Evolutionary conservation across 2,888 invertebrate genomes (phyloP), one percentile per base, ranked within the genome.

Genomic region (Nyleta sp.): DNA sequence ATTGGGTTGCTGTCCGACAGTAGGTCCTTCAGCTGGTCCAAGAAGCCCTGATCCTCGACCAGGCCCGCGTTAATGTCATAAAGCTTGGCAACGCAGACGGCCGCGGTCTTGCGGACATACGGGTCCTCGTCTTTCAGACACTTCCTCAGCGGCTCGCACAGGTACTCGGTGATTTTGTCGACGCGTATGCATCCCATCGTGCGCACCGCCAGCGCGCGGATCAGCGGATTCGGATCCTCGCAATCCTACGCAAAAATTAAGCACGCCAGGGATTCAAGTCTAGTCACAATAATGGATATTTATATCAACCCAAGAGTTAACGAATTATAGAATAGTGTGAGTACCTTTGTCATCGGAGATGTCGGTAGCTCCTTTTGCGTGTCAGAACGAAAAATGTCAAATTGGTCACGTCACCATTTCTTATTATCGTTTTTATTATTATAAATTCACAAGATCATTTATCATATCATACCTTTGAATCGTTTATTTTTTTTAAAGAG

Each of bases 111-210:
- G 83, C 99, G 94, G 7, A 98, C 98, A 92, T 98, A 98, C 0
- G 98, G 98, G 92, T 98, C 98, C 89, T 98, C 98, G 91, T 98
- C 98, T 91, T 97, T 97, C 80, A 97, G 92, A 88, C 97, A 97
- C 89, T 97, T 99, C 71, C 99, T 93, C 83, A 99, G 92, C 0
- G 99, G 99, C 89, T 99, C 99, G 91, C 99, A 99, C 42, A 99
- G 92, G 91, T 99, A 99, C 92, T 99, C 99, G 0, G 99, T 99
- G 87, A 99, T 99, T 93, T 99, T 99, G 92, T 99, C 99, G 65
- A 99, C 99, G 11, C 99, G 94, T 89, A 99, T 99, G 91, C 99
- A 99, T 62, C 99, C 99, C 99, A 99, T 99, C 15, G 99, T 99
- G 73, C 99, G 93, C 28, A 99, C 99, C 33, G 99, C 99, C 88